phyloP scores from a whole-genome alignment of 1,140 invertebrate species.

The Globodera rostochiensis region DNA sequence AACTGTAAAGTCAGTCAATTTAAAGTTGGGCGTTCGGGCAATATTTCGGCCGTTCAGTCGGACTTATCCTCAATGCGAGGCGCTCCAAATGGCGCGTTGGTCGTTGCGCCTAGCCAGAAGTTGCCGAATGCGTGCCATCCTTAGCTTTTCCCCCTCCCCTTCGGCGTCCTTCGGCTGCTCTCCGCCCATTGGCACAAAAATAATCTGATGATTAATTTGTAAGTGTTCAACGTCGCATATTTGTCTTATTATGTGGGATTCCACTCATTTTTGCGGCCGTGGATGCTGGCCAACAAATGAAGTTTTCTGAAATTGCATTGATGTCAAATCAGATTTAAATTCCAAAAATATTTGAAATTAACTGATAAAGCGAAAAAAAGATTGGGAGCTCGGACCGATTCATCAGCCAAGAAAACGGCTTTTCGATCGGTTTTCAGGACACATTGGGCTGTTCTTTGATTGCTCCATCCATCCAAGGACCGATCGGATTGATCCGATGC shows the following conservation, averaged over 20 bases:
- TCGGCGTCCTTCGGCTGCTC: not conserved
- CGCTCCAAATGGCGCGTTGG: conserved; percentile 1
- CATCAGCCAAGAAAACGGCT: too few relatives aligned
- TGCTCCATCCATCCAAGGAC: too few relatives aligned
- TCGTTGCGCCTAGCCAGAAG: conserved; percentile 27
- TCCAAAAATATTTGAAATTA: conserved; percentile 30
- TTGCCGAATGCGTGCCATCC: conserved; percentile 34
- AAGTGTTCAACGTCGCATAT: conserved; percentile 49
- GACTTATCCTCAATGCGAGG: conserved; percentile 1
- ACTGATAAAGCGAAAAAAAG: too few relatives aligned
- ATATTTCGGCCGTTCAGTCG: not conserved
- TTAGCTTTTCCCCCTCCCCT: not conserved
- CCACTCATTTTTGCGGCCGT: conserved; percentile 30
- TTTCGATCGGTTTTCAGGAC: too few relatives aligned
- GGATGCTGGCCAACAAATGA: not conserved
- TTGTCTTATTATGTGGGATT: conserved; percentile 48
- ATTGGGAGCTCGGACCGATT: too few relatives aligned
- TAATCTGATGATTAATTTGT: conserved; percentile 46
- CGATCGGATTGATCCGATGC: too few relatives aligned
- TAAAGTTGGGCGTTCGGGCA: too few relatives aligned
- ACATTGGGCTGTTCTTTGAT: too few relatives aligned
- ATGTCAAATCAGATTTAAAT: conserved; percentile 47
- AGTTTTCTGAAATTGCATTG: not conserved
- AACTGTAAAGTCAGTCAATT: too few relatives aligned
- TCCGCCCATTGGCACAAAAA: not conserved